phyloP scores from a whole-genome alignment of 2,797 vertebrate genomes.

The Rhincodon typus region DNA sequence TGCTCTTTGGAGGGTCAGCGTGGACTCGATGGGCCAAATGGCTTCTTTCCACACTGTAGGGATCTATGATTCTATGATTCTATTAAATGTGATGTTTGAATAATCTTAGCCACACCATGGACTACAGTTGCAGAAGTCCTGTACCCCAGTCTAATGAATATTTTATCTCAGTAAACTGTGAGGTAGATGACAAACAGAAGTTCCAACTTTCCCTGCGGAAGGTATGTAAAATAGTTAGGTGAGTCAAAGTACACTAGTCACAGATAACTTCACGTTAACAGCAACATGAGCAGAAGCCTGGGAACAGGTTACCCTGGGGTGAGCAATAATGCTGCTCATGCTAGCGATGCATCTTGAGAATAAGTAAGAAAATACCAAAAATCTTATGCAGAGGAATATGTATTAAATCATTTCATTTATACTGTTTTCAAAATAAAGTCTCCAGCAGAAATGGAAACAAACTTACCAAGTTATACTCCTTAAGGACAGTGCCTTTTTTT shows the following conservation, averaged over 20 bases:
- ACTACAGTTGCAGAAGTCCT: not conserved
- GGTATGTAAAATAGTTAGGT: not conserved
- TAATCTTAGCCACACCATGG: not conserved
- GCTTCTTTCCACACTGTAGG: too few relatives aligned
- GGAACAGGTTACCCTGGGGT: not conserved
- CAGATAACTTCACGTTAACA: not conserved
- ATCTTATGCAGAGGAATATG: not conserved
- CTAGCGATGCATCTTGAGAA: too few relatives aligned
- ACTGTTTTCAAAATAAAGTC: not conserved
- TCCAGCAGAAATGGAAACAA: not conserved
- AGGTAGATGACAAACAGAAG: not conserved
- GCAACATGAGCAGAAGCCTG: not conserved
- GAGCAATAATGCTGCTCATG: not conserved
- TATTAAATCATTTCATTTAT: not conserved
- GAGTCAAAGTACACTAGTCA: not conserved
- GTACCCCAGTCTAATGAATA: not conserved
- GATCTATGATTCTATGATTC: too few relatives aligned
- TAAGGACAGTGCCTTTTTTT: too few relatives aligned
- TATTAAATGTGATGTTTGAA: not conserved
- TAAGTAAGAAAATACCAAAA: not conserved
- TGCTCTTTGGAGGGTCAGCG: too few relatives aligned
- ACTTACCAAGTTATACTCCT: not conserved
- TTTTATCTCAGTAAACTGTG: not conserved
- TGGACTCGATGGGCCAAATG: too few relatives aligned
- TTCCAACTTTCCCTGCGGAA: not conserved